phyloP scores from a whole-genome alignment of 2,888 invertebrate species.

The Prenolepis imparis region DNA sequence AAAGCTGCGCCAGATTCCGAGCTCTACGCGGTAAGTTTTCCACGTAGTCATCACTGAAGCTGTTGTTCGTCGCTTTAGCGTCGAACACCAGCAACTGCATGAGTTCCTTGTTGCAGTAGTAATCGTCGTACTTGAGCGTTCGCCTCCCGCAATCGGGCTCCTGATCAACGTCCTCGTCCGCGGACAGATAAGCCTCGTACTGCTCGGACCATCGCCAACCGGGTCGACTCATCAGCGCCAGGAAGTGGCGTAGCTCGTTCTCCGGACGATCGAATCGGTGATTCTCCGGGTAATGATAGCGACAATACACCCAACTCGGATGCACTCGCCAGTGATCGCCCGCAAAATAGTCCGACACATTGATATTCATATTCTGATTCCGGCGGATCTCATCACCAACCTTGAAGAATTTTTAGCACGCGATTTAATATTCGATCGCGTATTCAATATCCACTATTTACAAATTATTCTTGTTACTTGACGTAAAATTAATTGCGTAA shows the following conservation, averaged over 20 bases:
- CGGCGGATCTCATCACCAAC: slow-evolving; percentile 93
- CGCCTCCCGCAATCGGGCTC: slow-evolving; percentile 82
- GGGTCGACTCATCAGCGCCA: slow-evolving; percentile 89
- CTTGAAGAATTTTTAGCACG: slow-evolving; percentile 79
- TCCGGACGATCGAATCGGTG: slow-evolving; percentile 92
- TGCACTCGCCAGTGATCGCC: slow-evolving; percentile 93
- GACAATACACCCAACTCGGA: slow-evolving; percentile 96
- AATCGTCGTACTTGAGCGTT: slow-evolving; percentile 90
- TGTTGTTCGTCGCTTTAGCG: slow-evolving; percentile 90
- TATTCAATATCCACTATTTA: background rate
- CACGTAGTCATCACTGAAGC: slow-evolving; percentile 83
- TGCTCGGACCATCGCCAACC: slow-evolving; percentile 90
- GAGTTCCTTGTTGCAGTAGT: slow-evolving; percentile 94
- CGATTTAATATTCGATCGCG: background rate
- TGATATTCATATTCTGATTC: slow-evolving; percentile 89
- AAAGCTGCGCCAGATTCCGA: slow-evolving; percentile 88
- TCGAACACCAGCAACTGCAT: slow-evolving; percentile 95
- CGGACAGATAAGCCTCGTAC: slow-evolving; percentile 85
- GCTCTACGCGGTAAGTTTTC: slow-evolving; percentile 47
- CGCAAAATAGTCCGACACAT: slow-evolving; percentile 91
- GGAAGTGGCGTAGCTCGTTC: slow-evolving; percentile 91
- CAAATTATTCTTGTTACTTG: background rate
- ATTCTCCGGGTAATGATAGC: slow-evolving; percentile 93
- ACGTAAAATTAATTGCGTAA: background rate
- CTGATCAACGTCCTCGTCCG: slow-evolving; percentile 69